Evolutionary conservation across 2,113 vertebrate genomes (phyloP), one percentile per base, ranked within the genome.

Genomic region (Scytalopus superciliaris): DNA sequence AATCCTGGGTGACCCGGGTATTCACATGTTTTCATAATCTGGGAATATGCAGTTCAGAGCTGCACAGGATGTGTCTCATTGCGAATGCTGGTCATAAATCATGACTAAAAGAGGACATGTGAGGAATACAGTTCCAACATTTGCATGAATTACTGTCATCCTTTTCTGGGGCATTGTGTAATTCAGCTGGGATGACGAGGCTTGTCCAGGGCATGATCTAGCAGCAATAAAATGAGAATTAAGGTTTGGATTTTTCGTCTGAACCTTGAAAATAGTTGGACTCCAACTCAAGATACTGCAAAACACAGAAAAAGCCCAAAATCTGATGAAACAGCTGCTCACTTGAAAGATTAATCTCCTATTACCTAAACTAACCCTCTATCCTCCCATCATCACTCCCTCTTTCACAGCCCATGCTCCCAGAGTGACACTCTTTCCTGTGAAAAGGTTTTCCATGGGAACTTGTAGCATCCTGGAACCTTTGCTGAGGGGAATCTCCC

Each of bases 51-150:
- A 87, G 72, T 64, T 75, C 68, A 68, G 60, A 77, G 68, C 56
- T 90, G 72, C 37, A 92, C 93, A 96, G 94, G 96, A 96, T 96
- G 76, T 94, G 92, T 92, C 85, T 97, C 83, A 95, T 94, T 96
- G 77, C 7, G 5, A 50, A 93, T 74, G 52, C 72, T 90, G 85
- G 64, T 94, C 92, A 84, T 92, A 95, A 93, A 37, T 90, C 39
- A 87, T 95, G 93, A 78, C 85, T 95, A 92, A 94, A 63, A 84
- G 76, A 74, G 83, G 56, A 72, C 85, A 77, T 23, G 63, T 59
- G 59, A 49, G 42, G 39, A 93, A 49, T 62, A 75, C 11, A 37
- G 85, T 86, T 94, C 55, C 85, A 93, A 55, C 66, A 66, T 78
- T 77, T 94, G 37, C 76, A 92, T 90, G 79, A 88, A 93, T 95